Evolutionary conservation across 2,888 invertebrate species (phyloP).

Genomic region (Pilophorus perplexus): DNA sequence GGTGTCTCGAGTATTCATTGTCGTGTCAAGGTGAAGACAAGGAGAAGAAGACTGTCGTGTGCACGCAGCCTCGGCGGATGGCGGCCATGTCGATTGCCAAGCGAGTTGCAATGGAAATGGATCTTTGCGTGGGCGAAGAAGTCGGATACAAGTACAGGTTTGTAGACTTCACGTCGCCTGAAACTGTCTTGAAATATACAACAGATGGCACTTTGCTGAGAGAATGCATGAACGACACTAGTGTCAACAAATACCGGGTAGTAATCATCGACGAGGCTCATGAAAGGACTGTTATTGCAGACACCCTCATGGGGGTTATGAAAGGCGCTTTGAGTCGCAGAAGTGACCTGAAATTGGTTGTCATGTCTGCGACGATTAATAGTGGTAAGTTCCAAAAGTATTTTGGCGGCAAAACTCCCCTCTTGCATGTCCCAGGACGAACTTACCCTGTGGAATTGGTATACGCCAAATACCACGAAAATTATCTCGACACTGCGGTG

Average conservation of each 20-base stretch:
- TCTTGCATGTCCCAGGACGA: constrained; percentile 97
- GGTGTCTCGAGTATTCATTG: constrained; percentile 77
- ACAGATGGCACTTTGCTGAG: constrained; percentile 99
- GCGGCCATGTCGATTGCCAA: constrained; percentile 99
- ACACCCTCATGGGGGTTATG: constrained; percentile 97
- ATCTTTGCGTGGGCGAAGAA: constrained; percentile 85
- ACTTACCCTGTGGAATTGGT: constrained; percentile 97
- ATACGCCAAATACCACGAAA: constrained; percentile 96
- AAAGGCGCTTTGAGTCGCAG: constrained; percentile 96
- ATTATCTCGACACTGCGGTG: constrained; percentile 98
- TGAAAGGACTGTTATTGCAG: constrained; percentile 96
- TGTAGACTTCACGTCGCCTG: constrained; percentile 94
- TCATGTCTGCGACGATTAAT: constrained; percentile 99
- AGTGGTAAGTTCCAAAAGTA: constrained; percentile 97
- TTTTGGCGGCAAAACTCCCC: constrained; percentile 96
- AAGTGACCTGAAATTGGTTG: constrained; percentile 89
- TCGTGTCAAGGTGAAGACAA: too few relatives aligned
- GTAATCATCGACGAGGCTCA: constrained; percentile 97
- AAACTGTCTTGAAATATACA: constrained; percentile 96
- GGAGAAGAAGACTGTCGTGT: constrained; percentile 82
- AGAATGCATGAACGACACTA: constrained; percentile 99
- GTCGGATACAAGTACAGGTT: constrained; percentile 98
- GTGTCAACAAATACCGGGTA: constrained; percentile 93
- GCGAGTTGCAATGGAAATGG: constrained; percentile 99
- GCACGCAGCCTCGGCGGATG: constrained; percentile 95